A percentile compares a stretch with the other conserved stretches of the same genome.
These are phyloP conservation scores for Brachypteracias leptosomus DNA, from an alignment of 2,113 vertebrate genomes.

Conservation along the genomic window DNA sequence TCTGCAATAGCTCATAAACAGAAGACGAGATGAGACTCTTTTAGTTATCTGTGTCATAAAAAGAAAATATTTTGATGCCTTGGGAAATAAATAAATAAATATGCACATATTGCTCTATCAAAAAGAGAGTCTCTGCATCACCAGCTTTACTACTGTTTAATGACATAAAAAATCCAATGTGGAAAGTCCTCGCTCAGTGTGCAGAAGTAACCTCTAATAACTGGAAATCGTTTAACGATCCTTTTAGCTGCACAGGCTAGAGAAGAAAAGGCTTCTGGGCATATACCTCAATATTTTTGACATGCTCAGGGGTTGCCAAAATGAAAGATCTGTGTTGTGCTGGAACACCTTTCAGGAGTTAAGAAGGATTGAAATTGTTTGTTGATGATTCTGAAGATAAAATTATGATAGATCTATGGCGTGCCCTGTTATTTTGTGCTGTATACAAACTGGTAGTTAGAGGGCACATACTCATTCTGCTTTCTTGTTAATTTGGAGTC, in stretches of 20 bases:
- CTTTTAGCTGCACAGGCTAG: not conserved
- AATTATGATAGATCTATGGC: not conserved
- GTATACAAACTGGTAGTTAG: not conserved
- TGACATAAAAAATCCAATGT: not conserved
- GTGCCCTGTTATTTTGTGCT: not conserved
- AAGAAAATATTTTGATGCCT: not conserved
- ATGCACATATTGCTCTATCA: not conserved
- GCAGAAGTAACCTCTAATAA: not conserved
- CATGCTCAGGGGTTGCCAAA: not conserved
- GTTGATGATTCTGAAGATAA: not conserved
- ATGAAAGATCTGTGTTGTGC: not conserved
- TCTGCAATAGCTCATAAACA: not conserved
- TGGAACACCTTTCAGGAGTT: not conserved
- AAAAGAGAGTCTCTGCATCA: not conserved
- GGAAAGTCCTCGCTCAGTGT: not conserved
- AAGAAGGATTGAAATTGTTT: not conserved
- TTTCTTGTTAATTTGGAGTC: not conserved
- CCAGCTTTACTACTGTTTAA: not conserved
- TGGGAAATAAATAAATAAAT: not conserved
- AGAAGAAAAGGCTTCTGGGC: not conserved
- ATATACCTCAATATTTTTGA: not conserved
- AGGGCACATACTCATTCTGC: not conserved
- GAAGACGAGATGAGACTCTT: not conserved
- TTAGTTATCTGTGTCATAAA: conserved; percentile 22
- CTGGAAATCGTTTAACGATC: not conserved